Evolutionary conservation across 1,140 invertebrate species (phyloP).

Genomic region (Drosophila bifasciata): DNA sequence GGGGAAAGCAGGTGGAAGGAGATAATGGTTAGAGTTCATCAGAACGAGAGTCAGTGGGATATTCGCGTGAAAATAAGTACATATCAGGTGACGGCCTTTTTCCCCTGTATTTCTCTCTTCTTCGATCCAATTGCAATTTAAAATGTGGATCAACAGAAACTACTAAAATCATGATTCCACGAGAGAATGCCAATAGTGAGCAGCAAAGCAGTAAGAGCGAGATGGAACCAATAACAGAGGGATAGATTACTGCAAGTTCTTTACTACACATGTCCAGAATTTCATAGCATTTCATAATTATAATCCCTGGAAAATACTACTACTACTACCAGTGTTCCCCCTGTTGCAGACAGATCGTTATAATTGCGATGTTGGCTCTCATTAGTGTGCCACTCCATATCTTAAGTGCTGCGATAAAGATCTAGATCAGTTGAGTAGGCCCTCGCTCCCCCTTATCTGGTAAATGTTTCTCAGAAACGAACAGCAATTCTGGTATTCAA

Average conservation of each 20-base stretch:
- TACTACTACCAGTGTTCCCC: too few species aligned
- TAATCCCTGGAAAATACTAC: not conserved
- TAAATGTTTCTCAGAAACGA: conserved; percentile 12
- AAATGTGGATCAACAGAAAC: too few species aligned
- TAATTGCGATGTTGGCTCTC: conserved; percentile 40
- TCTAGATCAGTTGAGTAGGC: conserved; percentile 21
- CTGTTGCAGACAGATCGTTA: not conserved
- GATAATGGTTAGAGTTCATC: conserved; percentile 15
- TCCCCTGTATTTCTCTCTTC: too few species aligned
- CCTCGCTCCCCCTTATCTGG: not conserved
- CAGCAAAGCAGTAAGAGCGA: too few species aligned
- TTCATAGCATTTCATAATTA: not conserved
- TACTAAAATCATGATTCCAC: too few species aligned
- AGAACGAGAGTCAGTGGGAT: conserved; percentile 14
- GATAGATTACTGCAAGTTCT: too few species aligned
- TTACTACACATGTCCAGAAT: too few species aligned
- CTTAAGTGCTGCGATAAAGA: conserved; percentile 33
- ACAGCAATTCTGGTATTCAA: too few species aligned
- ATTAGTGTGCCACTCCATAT: conserved; percentile 30
- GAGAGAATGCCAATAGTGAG: too few species aligned
- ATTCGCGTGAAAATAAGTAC: conserved; percentile 2
- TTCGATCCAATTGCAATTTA: too few species aligned
- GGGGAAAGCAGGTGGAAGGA: conserved; percentile 22
- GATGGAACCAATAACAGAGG: too few species aligned
- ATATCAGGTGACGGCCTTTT: conserved; percentile 12